phyloP scores from a whole-genome alignment of 2,797 vertebrate genomes.

The Hapalemur alaotrensis region DNA sequence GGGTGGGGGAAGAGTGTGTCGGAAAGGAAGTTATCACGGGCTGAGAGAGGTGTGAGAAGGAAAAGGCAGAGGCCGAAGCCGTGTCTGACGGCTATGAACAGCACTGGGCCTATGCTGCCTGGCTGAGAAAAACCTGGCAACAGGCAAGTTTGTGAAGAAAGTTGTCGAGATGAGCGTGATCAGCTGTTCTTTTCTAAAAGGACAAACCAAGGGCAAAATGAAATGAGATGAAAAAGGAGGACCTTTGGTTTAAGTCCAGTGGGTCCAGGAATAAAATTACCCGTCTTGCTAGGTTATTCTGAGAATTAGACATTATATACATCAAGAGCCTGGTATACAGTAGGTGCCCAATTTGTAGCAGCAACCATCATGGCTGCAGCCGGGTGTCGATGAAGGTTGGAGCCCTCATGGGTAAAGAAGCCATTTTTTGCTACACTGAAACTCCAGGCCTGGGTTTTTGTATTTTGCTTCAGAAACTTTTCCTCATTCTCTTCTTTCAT shows the following conservation, averaged over 20 bases:
- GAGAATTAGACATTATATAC: not conserved
- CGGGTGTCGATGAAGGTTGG: not conserved
- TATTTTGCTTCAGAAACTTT: not conserved
- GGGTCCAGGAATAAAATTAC: not conserved
- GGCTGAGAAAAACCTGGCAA: not conserved
- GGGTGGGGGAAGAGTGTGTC: accelerated
- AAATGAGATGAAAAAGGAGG: not conserved
- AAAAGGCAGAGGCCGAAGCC: not conserved
- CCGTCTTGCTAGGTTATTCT: not conserved
- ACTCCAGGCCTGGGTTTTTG: not conserved
- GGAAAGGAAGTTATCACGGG: not conserved
- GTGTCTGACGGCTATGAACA: not conserved
- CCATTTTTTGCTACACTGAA: not conserved
- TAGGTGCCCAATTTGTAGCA: not conserved
- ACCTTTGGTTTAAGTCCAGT: not conserved
- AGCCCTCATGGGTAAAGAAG: not conserved
- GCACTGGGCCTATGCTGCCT: not conserved
- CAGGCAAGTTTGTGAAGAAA: not conserved
- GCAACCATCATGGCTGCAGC: not conserved
- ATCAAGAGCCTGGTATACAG: not conserved
- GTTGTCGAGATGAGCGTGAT: not conserved
- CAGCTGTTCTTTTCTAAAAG: slow-evolving; percentile 36
- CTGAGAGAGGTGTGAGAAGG: not conserved
- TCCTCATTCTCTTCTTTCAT: not conserved
- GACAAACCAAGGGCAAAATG: not conserved